Evolutionary conservation across 1,140 invertebrate genomes (phyloP), one percentile per base, ranked within the genome.

Genomic region (Mercenaria mercenaria): DNA sequence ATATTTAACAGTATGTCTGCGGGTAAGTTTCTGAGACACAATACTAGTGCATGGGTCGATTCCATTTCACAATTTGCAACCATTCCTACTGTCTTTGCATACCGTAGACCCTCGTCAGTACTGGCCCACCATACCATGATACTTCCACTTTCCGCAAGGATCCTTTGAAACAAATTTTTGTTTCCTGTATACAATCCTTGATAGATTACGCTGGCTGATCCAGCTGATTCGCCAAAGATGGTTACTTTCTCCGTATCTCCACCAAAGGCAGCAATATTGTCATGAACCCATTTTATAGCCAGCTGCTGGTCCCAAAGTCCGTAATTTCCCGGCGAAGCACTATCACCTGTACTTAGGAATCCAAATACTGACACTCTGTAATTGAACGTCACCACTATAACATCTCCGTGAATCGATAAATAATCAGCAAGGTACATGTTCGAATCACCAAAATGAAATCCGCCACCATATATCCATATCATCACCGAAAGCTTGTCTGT

Each of bases 381-480:
- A 94, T 96, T 88, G 20, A 92, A 52, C 0, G 87, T 90, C 2
- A 99, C 98, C 84, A 99, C 96, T 61, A 99, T 98, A 23, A 99
- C 97, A 92, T 99, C 97, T 52, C 89, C 91, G n/a, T 93, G 88
- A 15, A 98, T 97, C 0, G 98, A 98, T 37, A 99, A 96, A 97
- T 98, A 26, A 39, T 96, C 87, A 97, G 98, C 96, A 99, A 98
- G 95, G 99, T 99, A 23, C 99, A 97, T 95, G 99, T 98, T 90
- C 99, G 98, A 97, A 23, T 98, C 98, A 32, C 99, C 98, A 41
- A 37, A 59, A 95, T 98, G 98, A 96, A 99, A 99, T 6, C 98
- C 98, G 69, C 99, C 99, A 52, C 99, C 99, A 95, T 98, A 99
- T 88, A 99, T 98, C 98, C 98, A 99, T 47, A 99, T 97, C 97